Percentiles rank a stretch among this genome's conserved stretches.
Evolutionary conservation across 1,140 invertebrate genomes (phyloP).

Genomic region (Euura saliciscinereae): DNA sequence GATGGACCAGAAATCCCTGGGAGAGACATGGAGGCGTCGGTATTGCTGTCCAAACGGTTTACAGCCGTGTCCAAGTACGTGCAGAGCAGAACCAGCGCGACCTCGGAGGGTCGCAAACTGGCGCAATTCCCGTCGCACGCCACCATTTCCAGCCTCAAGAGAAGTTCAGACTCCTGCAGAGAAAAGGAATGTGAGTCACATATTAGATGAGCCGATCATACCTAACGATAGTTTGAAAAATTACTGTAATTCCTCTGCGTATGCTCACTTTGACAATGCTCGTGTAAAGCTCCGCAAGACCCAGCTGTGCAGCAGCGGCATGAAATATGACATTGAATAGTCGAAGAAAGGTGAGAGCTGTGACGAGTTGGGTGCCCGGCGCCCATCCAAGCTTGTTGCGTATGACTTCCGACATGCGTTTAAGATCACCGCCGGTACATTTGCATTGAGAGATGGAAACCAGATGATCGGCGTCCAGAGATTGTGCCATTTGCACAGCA

Average conservation of each 20-base stretch:
- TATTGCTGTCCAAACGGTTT: constrained; percentile 40
- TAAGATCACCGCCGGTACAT: constrained; percentile 75
- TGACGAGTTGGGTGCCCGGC: constrained; percentile 63
- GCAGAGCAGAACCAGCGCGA: constrained; percentile 75
- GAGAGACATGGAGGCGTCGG: constrained; percentile 24
- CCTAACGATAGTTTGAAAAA: not conserved
- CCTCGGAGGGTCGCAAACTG: constrained; percentile 68
- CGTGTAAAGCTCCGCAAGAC: constrained; percentile 56
- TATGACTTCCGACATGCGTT: constrained; percentile 76
- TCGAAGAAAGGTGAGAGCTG: constrained; percentile 70
- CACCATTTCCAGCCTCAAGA: constrained; percentile 73
- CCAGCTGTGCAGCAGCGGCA: constrained; percentile 59
- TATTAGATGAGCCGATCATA: not conserved
- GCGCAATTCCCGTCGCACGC: constrained; percentile 73
- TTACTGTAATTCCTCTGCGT: constrained; percentile 11
- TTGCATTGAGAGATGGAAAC: constrained; percentile 73
- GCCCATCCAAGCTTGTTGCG: constrained; percentile 71
- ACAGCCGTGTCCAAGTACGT: constrained; percentile 66
- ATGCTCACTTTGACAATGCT: constrained; percentile 43
- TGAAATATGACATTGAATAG: constrained; percentile 68
- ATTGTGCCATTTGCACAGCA: constrained; percentile 54
- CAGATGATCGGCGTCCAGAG: constrained; percentile 50
- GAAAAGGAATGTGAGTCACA: not conserved
- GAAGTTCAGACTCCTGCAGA: constrained; percentile 63
- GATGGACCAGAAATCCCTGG: constrained; percentile 31